A percentile compares a stretch with the other conserved stretches of the same genome.
Evolutionary conservation across 1,140 invertebrate species (phyloP).

Genomic region (Caenorhabditis inopinata): DNA sequence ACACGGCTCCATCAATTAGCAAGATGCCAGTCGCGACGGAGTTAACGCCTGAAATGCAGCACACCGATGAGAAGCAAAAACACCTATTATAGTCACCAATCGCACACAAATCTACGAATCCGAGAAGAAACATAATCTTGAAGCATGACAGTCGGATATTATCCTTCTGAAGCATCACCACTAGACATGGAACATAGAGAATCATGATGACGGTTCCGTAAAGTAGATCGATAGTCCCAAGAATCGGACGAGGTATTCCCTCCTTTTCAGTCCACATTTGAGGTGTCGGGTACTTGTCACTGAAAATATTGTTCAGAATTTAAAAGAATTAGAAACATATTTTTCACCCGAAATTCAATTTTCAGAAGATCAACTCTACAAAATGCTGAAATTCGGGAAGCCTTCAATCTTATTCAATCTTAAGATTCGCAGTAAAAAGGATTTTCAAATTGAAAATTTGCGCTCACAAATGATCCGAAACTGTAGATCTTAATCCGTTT

Average conservation of each 20-base stretch:
- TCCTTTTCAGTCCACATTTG: background rate
- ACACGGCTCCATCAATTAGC: constrained; percentile 24
- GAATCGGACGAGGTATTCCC: background rate
- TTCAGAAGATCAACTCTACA: too few relatives aligned
- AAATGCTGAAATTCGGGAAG: too few relatives aligned
- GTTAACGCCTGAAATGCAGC: background rate
- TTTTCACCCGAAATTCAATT: too few relatives aligned
- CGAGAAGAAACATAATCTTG: constrained; percentile 5
- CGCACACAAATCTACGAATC: constrained; percentile 1
- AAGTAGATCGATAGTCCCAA: background rate
- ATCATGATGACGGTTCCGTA: background rate
- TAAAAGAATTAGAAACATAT: too few relatives aligned
- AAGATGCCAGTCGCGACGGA: constrained; percentile 9
- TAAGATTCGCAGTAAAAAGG: too few relatives aligned
- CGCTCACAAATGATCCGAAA: too few relatives aligned
- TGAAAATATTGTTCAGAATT: too few relatives aligned
- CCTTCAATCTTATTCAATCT: too few relatives aligned
- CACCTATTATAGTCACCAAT: constrained; percentile 14
- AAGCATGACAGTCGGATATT: constrained; percentile 3
- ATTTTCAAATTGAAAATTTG: too few relatives aligned
- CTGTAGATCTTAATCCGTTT: too few relatives aligned
- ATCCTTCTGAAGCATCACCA: constrained; percentile 3
- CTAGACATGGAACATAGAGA: background rate
- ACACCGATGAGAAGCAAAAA: background rate
- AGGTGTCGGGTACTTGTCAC: background rate